Conservation (phyloP, 1,140 invertebrate species). For the Ostrea edulis region DNA sequence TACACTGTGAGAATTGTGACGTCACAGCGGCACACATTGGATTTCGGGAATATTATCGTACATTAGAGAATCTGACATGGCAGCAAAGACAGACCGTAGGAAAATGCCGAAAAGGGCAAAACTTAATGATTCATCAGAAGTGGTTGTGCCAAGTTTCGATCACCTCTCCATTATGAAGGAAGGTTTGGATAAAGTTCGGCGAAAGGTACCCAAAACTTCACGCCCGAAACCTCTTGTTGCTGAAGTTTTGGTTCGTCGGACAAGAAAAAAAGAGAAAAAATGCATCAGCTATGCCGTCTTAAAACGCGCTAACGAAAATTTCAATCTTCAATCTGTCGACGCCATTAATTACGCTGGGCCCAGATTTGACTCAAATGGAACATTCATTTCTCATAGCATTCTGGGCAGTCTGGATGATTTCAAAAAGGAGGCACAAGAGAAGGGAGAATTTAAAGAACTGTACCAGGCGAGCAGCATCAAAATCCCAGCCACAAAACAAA, state of each 20-base stretch:
- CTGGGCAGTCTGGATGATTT: slow-evolving; percentile 51
- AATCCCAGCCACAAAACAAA: not conserved
- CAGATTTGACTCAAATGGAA: slow-evolving; percentile 45
- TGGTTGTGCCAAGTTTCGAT: not conserved
- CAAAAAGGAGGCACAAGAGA: slow-evolving; percentile 41
- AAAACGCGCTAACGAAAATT: not conserved
- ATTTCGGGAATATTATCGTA: not conserved
- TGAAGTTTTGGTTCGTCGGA: not conserved
- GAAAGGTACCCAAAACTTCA: not conserved
- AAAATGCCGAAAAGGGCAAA: not conserved
- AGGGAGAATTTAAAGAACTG: slow-evolving; percentile 44
- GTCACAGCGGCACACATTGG: not conserved
- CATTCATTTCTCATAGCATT: slow-evolving; percentile 50
- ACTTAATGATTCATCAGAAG: not conserved
- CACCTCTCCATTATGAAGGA: not conserved
- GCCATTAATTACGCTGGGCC: slow-evolving; percentile 48
- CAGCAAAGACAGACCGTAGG: not conserved
- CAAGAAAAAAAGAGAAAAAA: not conserved
- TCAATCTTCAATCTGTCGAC: not conserved
- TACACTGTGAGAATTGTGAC: not conserved
- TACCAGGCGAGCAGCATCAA: not conserved
- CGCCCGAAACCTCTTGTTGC: not conserved
- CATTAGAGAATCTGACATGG: not conserved
- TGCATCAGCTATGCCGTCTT: not conserved
- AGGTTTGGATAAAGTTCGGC: not conserved